Evolutionary conservation across 2,113 vertebrate species (phyloP).

Genomic region (Nipponia nippon): DNA sequence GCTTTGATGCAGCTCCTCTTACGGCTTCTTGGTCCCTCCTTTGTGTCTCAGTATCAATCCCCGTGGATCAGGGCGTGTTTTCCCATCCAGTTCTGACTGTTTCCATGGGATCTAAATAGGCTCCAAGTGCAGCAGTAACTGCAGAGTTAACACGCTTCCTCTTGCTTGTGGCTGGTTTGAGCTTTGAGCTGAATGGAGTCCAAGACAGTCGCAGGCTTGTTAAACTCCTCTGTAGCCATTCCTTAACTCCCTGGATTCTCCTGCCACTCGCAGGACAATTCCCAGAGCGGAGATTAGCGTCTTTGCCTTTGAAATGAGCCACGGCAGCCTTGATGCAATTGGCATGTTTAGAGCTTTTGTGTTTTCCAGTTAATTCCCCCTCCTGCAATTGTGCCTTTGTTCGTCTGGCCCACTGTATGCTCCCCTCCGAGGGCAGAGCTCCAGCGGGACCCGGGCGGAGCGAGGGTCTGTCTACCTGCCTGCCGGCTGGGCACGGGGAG

Average conservation of each 20-base stretch:
- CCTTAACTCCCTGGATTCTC: not conserved
- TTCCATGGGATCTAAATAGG: not conserved
- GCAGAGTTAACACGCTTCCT: not conserved
- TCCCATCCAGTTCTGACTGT: not conserved
- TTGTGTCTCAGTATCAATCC: not conserved
- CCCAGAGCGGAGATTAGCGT: not conserved
- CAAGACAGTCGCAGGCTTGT: not conserved
- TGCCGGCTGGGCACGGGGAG: not conserved
- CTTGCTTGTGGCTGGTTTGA: not conserved
- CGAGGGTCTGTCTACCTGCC: not conserved
- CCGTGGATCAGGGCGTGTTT: not conserved
- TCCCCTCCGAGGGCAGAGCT: not conserved
- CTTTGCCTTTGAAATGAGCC: not conserved
- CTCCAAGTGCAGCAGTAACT: not conserved
- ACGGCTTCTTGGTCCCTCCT: not conserved
- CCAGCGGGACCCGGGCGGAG: not conserved
- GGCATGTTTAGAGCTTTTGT: slow-evolving; percentile 1
- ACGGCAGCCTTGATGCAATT: not conserved
- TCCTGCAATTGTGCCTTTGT: slow-evolving; percentile 29
- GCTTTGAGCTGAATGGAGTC: not conserved
- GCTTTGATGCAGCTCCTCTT: not conserved
- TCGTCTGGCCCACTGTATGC: not conserved
- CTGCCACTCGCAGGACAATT: not conserved
- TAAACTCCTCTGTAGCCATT: slow-evolving; percentile 3
- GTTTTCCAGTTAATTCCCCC: not conserved